Evolutionary conservation across 64 coral and sea anemone genomes (phyloP), one percentile per base, ranked within the genome.

Genomic region (Stichodactyla helianthus): DNA sequence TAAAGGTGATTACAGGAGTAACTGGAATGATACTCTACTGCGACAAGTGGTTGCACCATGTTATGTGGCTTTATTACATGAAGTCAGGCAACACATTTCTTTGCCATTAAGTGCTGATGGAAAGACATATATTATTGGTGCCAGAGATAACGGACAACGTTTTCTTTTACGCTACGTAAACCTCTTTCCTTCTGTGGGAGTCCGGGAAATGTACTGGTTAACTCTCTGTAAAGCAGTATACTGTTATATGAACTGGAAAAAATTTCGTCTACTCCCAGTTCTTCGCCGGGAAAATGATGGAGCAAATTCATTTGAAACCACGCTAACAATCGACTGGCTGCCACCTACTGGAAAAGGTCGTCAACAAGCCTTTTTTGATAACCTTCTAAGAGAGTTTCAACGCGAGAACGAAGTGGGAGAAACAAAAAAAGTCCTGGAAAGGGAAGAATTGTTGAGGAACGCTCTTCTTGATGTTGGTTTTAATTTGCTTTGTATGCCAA

Each of bases 11-110:
- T 86, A 53, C 53, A 92, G 89, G 50, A 86, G 89, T 71, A 77
- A 79, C 18, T 98, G 95, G 95, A 98, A 98, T 52, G 82, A 52
- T 11, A 50, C 70, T 57, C 15, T 98, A 6, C 86, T 94, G 1
- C n/a, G 51, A 6, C 77, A 89, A 52, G 92, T 98, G 10, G 84
- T 98, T 22, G 89, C 95, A 5, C 70, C 95, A 59, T 91, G 92
- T 19, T 98, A 98, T 87, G 89, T 89, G 17, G 83, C 89, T 44
- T 76, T 92, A 51, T 54, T 95, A 63, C 83, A 85, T 26, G 53
- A 82, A 56, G 83, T 86, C 26, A 77, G 93, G 7, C 51, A 85
- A 59, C 65, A 82, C 22, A 52, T 82, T 52, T 51, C 62, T 2
- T 86, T 94, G 17, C 68, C 67, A 52, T 64, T 77, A 25, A 25